Conservation (phyloP, 2,888 invertebrate genomes). For the Synergus itoensis region DNA sequence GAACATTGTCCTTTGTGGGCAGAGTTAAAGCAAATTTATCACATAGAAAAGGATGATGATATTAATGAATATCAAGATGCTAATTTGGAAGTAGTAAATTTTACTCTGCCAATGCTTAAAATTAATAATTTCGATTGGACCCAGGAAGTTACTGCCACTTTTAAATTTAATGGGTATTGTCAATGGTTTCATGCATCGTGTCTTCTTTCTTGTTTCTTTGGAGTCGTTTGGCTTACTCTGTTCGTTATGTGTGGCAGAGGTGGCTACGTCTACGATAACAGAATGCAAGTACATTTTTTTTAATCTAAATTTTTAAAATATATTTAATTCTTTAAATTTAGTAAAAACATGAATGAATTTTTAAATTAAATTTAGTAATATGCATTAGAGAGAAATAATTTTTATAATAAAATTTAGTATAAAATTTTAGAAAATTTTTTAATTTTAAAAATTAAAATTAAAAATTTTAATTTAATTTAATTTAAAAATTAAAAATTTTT, state of each 20-base stretch:
- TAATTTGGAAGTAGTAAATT: not conserved
- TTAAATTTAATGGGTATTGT: slow-evolving; percentile 50
- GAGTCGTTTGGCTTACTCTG: slow-evolving; percentile 79
- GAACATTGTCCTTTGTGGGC: slow-evolving; percentile 66
- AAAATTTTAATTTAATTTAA: no score
- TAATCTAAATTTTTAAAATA: not conserved
- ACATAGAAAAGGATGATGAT: slow-evolving; percentile 34
- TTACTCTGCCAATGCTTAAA: not conserved
- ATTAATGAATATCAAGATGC: slow-evolving; percentile 19
- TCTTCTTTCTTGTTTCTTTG: slow-evolving; percentile 79
- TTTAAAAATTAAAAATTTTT: no score
- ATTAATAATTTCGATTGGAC: slow-evolving; percentile 54
- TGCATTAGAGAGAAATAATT: no score
- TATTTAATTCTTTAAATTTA: not conserved
- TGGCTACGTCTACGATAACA: slow-evolving; percentile 77
- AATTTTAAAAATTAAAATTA: no score
- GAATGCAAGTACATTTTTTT: slow-evolving; percentile 74
- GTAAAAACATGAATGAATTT: not conserved
- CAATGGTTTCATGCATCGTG: slow-evolving; percentile 59
- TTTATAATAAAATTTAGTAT: no score
- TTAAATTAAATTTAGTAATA: not conserved
- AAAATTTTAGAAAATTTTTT: no score
- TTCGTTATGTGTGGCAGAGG: slow-evolving; percentile 80
- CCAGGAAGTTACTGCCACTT: slow-evolving; percentile 49
- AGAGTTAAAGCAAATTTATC: slow-evolving; percentile 39